Evolutionary conservation across 2,888 invertebrate genomes (phyloP), one percentile per base, ranked within the genome.

Genomic region (Clusia tigrina): DNA sequence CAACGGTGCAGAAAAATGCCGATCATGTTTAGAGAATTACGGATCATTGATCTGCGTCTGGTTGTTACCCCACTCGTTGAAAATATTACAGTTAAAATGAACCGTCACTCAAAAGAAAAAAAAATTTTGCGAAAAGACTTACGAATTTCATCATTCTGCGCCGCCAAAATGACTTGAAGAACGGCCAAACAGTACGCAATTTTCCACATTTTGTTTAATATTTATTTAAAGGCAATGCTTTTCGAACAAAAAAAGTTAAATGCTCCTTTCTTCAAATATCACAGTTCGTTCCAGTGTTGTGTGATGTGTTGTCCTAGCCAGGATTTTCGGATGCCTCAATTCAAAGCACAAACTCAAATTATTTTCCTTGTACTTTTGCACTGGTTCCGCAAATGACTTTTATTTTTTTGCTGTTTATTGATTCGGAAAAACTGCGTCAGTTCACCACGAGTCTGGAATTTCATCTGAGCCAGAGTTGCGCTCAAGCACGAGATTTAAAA

Each of bases 191-290:
- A 69, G 48, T 67, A 69, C 24, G 72, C 26, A 37, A 71, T 63
- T 54, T 73, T 76, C 74, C 71, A 76, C 77, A 77, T 77, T 67
- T 74, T 74, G 42, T 22, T 20, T 22, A 48, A 26, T 54, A 56
- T n/a, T n/a, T n/a, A n/a, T n/a, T n/a, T n/a, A n/a, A n/a, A n/a
- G n/a, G n/a, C n/a, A n/a, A n/a, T n/a, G n/a, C n/a, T n/a, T n/a
- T n/a, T n/a, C n/a, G n/a, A n/a, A n/a, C n/a, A n/a, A n/a, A n/a
- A n/a, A n/a, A n/a, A n/a, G n/a, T n/a, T n/a, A n/a, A n/a, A n/a
- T n/a, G n/a, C n/a, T n/a, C n/a, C 63, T 62, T 66, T 58, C 53
- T 58, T 18, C 18, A 55, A 52, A 55, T 58, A 59, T 62, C 54
- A 60, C 60, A 64, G 60, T 54, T 61, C 15, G n/a, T 5, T 42